phyloP scores from a whole-genome alignment of 2,888 invertebrate genomes.

The Lepidonotus clava region DNA sequence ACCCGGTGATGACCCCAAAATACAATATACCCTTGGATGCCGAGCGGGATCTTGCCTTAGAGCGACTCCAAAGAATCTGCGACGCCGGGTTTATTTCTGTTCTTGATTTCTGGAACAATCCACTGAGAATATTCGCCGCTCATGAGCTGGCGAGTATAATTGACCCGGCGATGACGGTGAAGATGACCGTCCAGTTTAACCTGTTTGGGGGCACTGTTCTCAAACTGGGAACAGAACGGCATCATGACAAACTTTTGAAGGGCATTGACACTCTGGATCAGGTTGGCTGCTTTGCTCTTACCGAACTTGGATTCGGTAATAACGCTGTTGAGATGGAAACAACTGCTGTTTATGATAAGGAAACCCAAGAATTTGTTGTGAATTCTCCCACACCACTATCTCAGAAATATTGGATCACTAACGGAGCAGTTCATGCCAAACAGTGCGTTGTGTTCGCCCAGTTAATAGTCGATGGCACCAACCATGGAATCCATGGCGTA shows the following conservation, averaged over 20 bases:
- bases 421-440: slow-evolving; percentile 71
- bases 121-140: slow-evolving; percentile 67
- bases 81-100: slow-evolving; percentile 68
- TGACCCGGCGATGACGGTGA: slow-evolving; percentile 68
- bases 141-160: slow-evolving; percentile 69
- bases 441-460: slow-evolving; percentile 70
- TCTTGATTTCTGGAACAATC: slow-evolving; percentile 67
- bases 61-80: slow-evolving; percentile 66
- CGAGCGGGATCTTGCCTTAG: slow-evolving; percentile 67
- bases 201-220: slow-evolving; percentile 79
- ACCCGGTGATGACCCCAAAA: slow-evolving; percentile 61
- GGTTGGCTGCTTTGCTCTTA: slow-evolving; percentile 69
- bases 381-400: slow-evolving; percentile 66
- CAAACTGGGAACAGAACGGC: slow-evolving; percentile 79
- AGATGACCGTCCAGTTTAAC: slow-evolving; percentile 75
- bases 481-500: slow-evolving; percentile 67
- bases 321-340: slow-evolving; percentile 72
- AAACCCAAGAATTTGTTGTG: slow-evolving; percentile 66
- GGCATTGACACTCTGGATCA: slow-evolving; percentile 68
- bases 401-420: slow-evolving; percentile 72
- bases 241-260: slow-evolving; percentile 72
- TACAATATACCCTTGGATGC: slow-evolving; percentile 67
- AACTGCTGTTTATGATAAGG: slow-evolving; percentile 68
- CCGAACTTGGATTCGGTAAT: slow-evolving; percentile 70
- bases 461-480: slow-evolving; percentile 60